phyloP scores from a whole-genome alignment of 2,888 invertebrate species.

The Orchestes rusci region DNA sequence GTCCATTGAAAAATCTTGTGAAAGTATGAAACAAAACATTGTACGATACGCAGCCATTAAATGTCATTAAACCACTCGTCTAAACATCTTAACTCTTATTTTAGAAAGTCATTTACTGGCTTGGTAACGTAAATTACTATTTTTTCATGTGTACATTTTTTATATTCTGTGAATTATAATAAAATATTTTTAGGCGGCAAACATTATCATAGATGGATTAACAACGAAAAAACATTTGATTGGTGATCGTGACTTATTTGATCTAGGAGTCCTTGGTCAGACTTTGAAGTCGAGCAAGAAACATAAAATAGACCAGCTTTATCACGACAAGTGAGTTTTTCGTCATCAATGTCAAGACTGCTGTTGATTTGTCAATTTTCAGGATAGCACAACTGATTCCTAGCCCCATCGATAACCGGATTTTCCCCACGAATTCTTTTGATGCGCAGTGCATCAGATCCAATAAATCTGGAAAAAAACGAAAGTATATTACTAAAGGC shows the following conservation, averaged over 20 bases:
- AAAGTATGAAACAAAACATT: too few species aligned
- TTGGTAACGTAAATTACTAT: too few species aligned
- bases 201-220: slow-evolving; percentile 45
- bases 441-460: slow-evolving; percentile 20
- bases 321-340: slow-evolving; percentile 19
- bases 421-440: slow-evolving; percentile 23
- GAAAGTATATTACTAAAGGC: slow-evolving; percentile 33
- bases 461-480: slow-evolving; percentile 32
- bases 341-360: too few species aligned
- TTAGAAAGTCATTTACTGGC: too few species aligned
- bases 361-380: too few species aligned
- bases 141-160: too few species aligned
- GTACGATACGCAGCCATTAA: too few species aligned
- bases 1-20: too few species aligned
- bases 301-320: slow-evolving; percentile 17
- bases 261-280: slow-evolving; percentile 25
- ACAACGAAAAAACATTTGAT: slow-evolving; percentile 27
- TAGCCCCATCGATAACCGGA: slow-evolving; percentile 16
- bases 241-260: slow-evolving; percentile 28
- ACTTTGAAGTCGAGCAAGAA: slow-evolving; percentile 18
- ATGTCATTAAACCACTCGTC: too few species aligned
- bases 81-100: too few species aligned
- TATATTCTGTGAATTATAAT: too few species aligned
- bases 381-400: slow-evolving; percentile 24
- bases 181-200: slow-evolving; percentile 46